Evolutionary conservation across 2,113 vertebrate genomes (phyloP).

Genomic region (Oxyruncus cristatus): DNA sequence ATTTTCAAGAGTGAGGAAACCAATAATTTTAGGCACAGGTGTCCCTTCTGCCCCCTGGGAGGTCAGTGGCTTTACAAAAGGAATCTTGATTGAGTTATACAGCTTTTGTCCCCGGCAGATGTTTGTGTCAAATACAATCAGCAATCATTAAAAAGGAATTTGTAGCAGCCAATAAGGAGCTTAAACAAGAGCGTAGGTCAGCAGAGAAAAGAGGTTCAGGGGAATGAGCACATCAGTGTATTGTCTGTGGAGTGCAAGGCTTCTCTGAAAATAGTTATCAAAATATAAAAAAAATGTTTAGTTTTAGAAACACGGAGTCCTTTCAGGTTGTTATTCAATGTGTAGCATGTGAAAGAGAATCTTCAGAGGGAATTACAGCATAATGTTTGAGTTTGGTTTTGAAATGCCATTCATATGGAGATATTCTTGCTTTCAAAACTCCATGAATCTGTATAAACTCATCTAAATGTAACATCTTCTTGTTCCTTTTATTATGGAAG

Average conservation of each 20-base stretch:
- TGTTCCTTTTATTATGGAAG: not conserved
- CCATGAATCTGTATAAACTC: conserved; percentile 7
- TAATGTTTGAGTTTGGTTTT: not conserved
- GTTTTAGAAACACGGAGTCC: not conserved
- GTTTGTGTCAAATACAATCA: not conserved
- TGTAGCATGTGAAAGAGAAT: not conserved
- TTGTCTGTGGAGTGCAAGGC: not conserved
- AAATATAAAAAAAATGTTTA: not conserved
- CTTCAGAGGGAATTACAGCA: conserved; percentile 4
- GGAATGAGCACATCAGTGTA: not conserved
- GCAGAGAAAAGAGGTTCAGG: not conserved
- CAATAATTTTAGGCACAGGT: not conserved
- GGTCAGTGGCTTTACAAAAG: not conserved
- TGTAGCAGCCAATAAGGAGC: not conserved
- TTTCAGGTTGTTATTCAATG: not conserved
- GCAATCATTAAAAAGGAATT: not conserved
- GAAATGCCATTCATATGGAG: conserved; percentile 29
- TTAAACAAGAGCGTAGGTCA: not conserved
- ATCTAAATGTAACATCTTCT: not conserved
- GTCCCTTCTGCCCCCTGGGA: not conserved
- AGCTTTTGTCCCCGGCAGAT: not conserved
- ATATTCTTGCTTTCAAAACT: not conserved
- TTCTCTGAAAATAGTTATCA: not conserved
- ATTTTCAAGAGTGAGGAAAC: not conserved
- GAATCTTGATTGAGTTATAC: not conserved